Evolutionary conservation across 2,888 invertebrate genomes (phyloP).

Genomic region (Monoplex corrugatus): DNA sequence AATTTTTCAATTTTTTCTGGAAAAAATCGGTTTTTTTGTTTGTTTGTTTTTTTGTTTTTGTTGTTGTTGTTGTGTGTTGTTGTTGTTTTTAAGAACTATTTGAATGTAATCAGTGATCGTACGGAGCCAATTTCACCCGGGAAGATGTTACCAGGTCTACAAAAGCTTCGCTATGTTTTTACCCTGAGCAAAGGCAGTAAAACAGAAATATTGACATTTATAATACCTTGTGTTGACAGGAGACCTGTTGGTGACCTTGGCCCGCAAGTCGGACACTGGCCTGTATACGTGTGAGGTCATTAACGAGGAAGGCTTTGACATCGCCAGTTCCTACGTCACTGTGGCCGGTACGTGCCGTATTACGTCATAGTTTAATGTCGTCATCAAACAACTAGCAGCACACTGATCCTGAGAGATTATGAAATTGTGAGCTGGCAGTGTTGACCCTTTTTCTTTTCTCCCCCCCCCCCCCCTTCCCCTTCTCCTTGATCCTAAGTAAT

Average conservation of each 20-base stretch:
- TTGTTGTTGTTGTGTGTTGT: background rate
- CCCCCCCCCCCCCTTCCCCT: background rate
- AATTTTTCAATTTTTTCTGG: too few species aligned
- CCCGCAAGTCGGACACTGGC: conserved; percentile 73
- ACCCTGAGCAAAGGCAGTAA: too few species aligned
- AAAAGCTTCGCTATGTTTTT: too few species aligned
- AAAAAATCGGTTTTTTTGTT: background rate
- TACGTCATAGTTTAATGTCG: background rate
- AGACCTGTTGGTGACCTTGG: conserved; percentile 75
- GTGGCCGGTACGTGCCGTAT: conserved; percentile 70
- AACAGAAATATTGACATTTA: too few species aligned
- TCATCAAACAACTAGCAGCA: background rate
- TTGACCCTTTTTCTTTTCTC: background rate
- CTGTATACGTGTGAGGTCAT: conserved; percentile 78
- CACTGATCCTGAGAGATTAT: background rate
- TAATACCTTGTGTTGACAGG: conserved; percentile 60
- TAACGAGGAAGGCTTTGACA: conserved; percentile 76
- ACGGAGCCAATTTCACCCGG: too few species aligned
- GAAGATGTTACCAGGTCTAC: too few species aligned
- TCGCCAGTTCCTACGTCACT: conserved; percentile 73
- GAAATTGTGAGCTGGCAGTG: background rate
- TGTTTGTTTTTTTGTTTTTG: background rate
- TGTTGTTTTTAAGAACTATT: background rate
- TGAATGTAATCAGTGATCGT: too few species aligned
- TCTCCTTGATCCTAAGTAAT: background rate